Percentiles rank a stretch among this genome's conserved stretches.
phyloP scores from a whole-genome alignment of 2,888 invertebrate genomes.

The Philonicus albiceps region DNA sequence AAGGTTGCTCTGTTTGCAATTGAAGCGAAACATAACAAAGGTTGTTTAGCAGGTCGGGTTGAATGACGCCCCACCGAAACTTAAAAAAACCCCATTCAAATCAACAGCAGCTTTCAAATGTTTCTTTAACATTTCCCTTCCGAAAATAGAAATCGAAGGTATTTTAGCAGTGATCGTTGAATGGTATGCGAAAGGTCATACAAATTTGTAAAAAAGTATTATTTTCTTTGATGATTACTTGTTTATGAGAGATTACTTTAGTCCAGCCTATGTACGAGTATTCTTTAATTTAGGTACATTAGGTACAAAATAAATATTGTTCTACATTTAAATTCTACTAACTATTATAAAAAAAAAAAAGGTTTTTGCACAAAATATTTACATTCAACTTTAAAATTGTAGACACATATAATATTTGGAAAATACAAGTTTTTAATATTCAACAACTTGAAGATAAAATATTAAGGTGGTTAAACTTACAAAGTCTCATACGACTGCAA shows the following conservation, averaged over 20 bases:
- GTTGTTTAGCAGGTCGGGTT: not conserved
- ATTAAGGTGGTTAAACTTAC: no score
- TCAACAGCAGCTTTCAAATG: not conserved
- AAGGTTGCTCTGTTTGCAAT: not conserved
- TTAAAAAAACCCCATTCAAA: not conserved
- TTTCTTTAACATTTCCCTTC: not conserved
- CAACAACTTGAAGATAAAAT: no score
- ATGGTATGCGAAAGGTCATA: not conserved
- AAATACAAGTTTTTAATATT: no score
- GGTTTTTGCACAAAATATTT: no score
- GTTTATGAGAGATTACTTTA: not conserved
- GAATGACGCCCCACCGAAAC: not conserved
- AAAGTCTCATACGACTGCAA: no score
- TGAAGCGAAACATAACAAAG: not conserved
- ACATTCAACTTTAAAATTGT: no score
- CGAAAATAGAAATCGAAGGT: not conserved
- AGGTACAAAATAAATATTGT: no score
- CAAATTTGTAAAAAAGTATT: not conserved
- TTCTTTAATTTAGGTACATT: no score
- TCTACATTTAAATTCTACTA: no score
- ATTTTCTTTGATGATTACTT: not conserved
- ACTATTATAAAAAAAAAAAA: no score
- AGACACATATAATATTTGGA: no score
- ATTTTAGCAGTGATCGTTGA: not conserved
- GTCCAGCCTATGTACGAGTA: not conserved